Evolutionary conservation across 2,888 invertebrate genomes (phyloP).

Genomic region (Sylvicola cinctus): DNA sequence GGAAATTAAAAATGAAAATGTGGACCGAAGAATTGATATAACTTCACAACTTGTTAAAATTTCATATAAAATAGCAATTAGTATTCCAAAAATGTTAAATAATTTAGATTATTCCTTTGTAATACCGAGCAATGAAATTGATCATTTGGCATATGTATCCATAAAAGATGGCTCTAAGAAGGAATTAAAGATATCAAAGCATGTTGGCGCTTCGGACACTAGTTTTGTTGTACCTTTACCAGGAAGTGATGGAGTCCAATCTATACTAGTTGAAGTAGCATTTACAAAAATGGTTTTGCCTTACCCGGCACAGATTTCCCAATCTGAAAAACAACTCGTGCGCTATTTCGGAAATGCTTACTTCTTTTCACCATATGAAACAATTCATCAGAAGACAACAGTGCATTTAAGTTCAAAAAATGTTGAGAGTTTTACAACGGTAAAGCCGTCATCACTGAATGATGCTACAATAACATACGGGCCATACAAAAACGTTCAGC

Average conservation of each 20-base stretch:
- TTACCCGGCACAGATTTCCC: conserved; percentile 72
- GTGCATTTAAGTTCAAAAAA: conserved; percentile 56
- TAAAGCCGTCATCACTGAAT: conserved; percentile 57
- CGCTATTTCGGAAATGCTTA: conserved; percentile 70
- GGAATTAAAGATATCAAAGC: conserved; percentile 34
- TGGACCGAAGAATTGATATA: conserved; percentile 70
- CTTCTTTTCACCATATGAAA: conserved; percentile 63
- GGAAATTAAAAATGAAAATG: conserved; percentile 50
- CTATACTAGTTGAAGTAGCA: conserved; percentile 40
- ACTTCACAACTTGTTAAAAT: conserved; percentile 78
- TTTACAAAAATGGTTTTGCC: conserved; percentile 58
- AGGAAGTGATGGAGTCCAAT: no score
- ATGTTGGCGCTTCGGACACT: no score
- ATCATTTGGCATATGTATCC: conserved; percentile 52
- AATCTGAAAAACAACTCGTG: conserved; percentile 86
- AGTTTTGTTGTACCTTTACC: no score
- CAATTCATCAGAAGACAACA: conserved; percentile 60
- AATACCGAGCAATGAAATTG: conserved; percentile 32
- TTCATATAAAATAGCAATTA: conserved; percentile 53
- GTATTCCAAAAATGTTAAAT: conserved; percentile 58
- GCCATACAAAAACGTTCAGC: conserved; percentile 50
- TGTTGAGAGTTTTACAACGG: conserved; percentile 62
- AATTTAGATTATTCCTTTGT: conserved; percentile 49
- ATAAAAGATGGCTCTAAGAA: conserved; percentile 41
- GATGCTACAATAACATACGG: conserved; percentile 77